These are phyloP conservation scores for Molothrus ater DNA, from an alignment of 2,797 vertebrate species.

Conservation along the genomic window DNA sequence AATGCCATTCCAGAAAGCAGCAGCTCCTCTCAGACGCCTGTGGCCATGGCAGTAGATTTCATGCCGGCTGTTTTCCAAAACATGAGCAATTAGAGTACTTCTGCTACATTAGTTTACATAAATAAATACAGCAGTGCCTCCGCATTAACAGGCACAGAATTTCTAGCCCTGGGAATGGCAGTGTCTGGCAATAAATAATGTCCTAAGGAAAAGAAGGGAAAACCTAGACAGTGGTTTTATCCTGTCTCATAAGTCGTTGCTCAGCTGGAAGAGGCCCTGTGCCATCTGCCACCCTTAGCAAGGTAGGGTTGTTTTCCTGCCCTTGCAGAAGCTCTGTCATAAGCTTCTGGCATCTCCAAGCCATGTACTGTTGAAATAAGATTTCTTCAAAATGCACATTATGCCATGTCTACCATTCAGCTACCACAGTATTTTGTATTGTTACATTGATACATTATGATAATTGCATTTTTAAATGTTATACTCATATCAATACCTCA, in stretches of 20 bases:
- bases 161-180: neutral
- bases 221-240: neutral
- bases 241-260: neutral
- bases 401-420: constrained; percentile 44
- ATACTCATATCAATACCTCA: constrained; percentile 80
- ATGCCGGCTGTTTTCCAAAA: neutral
- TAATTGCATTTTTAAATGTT: constrained; percentile 74
- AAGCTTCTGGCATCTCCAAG: constrained; percentile 11
- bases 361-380: neutral
- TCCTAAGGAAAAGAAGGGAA: constrained; percentile 4
- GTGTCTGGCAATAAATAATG: neutral
- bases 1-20: neutral
- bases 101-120: neutral
- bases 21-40: neutral
- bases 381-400: constrained; percentile 36
- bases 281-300: neutral
- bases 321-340: neutral
- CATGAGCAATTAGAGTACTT: neutral
- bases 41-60: neutral
- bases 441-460: constrained; percentile 71
- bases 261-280: neutral
- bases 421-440: constrained; percentile 69
- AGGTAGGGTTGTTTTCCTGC: neutral
- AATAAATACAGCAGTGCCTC: neutral
- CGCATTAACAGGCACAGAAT: neutral